These are phyloP conservation scores for Drosophila lowei DNA, from an alignment of 1,140 invertebrate species.

Conservation along the genomic window DNA sequence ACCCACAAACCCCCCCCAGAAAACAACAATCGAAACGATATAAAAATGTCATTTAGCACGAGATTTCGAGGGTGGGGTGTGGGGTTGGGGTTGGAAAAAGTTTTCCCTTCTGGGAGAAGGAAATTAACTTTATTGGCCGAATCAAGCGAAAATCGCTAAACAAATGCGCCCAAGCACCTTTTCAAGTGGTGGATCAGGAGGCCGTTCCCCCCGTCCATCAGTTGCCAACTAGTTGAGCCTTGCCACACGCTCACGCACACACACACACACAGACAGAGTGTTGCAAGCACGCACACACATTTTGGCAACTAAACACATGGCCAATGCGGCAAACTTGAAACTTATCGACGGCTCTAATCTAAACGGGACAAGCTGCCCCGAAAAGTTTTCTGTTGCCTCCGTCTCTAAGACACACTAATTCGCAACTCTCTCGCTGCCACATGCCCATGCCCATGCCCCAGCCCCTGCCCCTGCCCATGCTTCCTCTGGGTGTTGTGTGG, in stretches of 20 bases:
- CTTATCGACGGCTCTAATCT: slow-evolving; percentile 77
- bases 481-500: slow-evolving; percentile 25
- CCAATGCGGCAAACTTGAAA: slow-evolving; percentile 68
- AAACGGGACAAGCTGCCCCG: slow-evolving; percentile 67
- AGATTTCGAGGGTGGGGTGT: neutral
- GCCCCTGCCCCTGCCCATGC: too few species aligned
- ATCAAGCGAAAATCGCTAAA: slow-evolving; percentile 80
- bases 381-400: slow-evolving; percentile 44
- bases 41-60: slow-evolving; percentile 76
- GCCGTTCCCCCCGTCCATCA: slow-evolving; percentile 15
- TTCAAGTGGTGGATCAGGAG: slow-evolving; percentile 58
- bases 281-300: slow-evolving; percentile 26
- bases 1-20: neutral
- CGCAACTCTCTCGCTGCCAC: slow-evolving; percentile 33
- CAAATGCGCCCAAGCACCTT: slow-evolving; percentile 74
- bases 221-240: slow-evolving; percentile 76
- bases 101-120: slow-evolving; percentile 39
- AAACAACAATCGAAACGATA: slow-evolving; percentile 52
- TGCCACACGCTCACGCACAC: slow-evolving; percentile 19
- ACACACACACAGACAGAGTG: neutral
- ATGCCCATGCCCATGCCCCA: too few species aligned
- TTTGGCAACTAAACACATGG: slow-evolving; percentile 70
- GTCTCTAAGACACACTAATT: slow-evolving; percentile 70
- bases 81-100: slow-evolving; percentile 15
- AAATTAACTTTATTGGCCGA: slow-evolving; percentile 79